These are phyloP conservation scores for Leptinotarsa peninsularis DNA, from an alignment of 2,888 invertebrate species.

Conservation along the genomic window DNA sequence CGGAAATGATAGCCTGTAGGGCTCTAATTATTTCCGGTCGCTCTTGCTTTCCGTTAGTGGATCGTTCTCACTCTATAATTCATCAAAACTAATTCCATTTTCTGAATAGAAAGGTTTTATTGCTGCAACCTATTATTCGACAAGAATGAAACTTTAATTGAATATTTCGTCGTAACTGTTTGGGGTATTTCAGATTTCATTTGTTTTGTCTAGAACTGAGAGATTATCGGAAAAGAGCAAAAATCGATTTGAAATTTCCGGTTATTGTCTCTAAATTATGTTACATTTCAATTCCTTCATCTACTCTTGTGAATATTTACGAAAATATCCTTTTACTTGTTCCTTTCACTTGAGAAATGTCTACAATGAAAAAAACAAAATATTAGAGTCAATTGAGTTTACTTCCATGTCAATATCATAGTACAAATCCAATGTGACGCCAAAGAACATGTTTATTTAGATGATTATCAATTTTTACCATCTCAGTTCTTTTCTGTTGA, in stretches of 20 bases:
- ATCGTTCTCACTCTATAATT: conserved; percentile 43
- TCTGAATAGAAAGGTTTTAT: conserved; percentile 38
- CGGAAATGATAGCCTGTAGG: conserved; percentile 63
- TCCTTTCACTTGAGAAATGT: too few species aligned
- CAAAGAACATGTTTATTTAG: too few species aligned
- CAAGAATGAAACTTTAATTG: conserved; percentile 9
- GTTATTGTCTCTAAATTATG: too few species aligned
- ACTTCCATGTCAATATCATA: too few species aligned
- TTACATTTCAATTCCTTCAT: too few species aligned
- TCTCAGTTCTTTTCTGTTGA: too few species aligned
- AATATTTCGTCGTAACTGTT: background rate
- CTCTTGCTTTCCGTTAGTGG: conserved; percentile 49
- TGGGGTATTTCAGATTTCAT: background rate
- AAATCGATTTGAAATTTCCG: background rate
- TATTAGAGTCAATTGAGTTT: too few species aligned
- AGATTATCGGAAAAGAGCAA: background rate
- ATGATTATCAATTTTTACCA: too few species aligned
- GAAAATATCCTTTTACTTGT: too few species aligned
- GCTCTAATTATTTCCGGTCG: conserved; percentile 62
- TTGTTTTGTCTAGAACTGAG: background rate
- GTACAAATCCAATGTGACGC: too few species aligned
- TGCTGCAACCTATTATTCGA: conserved; percentile 23
- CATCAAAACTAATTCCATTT: conserved; percentile 46
- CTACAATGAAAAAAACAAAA: too few species aligned
- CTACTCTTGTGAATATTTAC: too few species aligned